phyloP scores from a whole-genome alignment of 2,797 vertebrate species.

The Amblyopsis hoosieri region DNA sequence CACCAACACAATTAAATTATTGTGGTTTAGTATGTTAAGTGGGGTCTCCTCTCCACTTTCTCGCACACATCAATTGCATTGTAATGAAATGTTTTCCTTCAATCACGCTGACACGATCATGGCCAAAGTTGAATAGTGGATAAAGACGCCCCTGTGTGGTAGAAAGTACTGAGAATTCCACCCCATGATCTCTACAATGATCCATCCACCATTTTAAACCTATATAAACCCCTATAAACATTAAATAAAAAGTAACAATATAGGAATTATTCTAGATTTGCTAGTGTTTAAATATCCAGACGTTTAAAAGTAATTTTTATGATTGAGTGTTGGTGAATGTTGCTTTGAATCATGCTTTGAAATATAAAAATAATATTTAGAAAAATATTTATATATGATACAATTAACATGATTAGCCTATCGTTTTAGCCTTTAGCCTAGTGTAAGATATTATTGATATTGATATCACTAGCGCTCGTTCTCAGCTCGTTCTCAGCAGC shows the following conservation, averaged over 20 bases:
- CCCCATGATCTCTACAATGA: neutral
- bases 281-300: neutral
- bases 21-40: too few relatives aligned
- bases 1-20: too few relatives aligned
- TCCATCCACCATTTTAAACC: neutral
- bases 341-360: neutral
- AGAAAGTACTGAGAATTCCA: neutral
- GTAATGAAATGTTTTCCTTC: too few relatives aligned
- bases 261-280: neutral
- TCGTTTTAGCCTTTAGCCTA: too few relatives aligned
- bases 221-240: neutral
- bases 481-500: too few relatives aligned
- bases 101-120: too few relatives aligned
- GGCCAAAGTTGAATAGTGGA: neutral
- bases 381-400: neutral
- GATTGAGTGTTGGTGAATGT: too few relatives aligned
- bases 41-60: too few relatives aligned
- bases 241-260: too few relatives aligned
- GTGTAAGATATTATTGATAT: too few relatives aligned
- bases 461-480: too few relatives aligned
- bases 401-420: neutral
- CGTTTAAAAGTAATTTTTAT: neutral
- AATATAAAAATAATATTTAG: neutral
- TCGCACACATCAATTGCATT: too few relatives aligned
- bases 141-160: conserved; percentile 12